Evolutionary conservation across 2,888 invertebrate species (phyloP).

Genomic region (Orthosia gracilis): DNA sequence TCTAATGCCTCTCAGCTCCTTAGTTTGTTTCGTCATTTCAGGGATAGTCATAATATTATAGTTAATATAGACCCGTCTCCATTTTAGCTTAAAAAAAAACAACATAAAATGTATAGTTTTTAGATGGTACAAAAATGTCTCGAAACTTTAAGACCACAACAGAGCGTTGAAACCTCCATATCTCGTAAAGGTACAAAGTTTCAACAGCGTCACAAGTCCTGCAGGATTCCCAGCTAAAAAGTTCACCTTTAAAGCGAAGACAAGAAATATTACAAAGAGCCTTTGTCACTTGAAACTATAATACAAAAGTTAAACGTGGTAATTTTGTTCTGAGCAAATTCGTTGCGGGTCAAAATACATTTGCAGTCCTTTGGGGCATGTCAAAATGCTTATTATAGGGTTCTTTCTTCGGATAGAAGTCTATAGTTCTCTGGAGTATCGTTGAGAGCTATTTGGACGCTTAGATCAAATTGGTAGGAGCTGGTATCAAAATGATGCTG

Average conservation of each 20-base stretch:
- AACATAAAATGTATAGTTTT: no score
- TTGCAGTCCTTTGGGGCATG: constrained; percentile 21
- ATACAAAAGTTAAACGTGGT: constrained; percentile 1
- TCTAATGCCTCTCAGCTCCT: no score
- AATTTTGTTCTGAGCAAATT: constrained; percentile 27
- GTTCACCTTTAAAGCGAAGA: constrained; percentile 8
- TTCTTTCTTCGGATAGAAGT: constrained; percentile 7
- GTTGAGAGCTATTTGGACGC: constrained; percentile 25
- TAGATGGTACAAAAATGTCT: not conserved
- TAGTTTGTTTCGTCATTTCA: no score
- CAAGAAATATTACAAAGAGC: constrained; percentile 13
- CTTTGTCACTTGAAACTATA: constrained; percentile 46
- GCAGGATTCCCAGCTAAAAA: constrained; percentile 12
- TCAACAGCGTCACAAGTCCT: constrained; percentile 8
- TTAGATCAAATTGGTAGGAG: constrained; percentile 20
- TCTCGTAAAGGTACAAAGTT: constrained; percentile 20
- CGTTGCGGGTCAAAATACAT: constrained; percentile 10
- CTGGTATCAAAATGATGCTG: not conserved
- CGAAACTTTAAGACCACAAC: constrained; percentile 1
- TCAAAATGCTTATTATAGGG: constrained; percentile 5
- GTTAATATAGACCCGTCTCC: no score
- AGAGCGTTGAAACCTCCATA: not conserved
- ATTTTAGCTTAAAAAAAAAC: no score
- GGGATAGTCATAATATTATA: no score
- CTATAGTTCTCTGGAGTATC: constrained; percentile 8